These are phyloP conservation scores for Rana temporaria DNA, from an alignment of 2,113 vertebrate species.

Conservation along the genomic window DNA sequence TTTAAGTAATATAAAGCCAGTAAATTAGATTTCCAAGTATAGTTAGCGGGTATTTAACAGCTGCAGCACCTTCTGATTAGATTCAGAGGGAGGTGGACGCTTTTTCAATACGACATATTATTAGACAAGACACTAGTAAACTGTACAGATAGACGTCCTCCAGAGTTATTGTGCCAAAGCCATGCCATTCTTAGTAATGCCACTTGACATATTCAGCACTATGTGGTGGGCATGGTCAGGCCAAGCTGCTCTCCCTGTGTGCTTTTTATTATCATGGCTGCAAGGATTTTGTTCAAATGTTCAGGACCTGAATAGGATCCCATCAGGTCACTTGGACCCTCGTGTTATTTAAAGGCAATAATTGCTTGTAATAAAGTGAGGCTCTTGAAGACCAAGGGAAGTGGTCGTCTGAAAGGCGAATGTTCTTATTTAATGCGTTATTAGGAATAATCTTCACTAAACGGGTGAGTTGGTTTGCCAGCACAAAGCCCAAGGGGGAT, in stretches of 20 bases:
- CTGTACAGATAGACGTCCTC: neutral
- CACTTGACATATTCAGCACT: neutral
- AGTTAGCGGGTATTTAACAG: neutral
- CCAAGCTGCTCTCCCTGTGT: neutral
- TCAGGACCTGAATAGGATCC: neutral
- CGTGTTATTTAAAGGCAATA: conserved; percentile 1
- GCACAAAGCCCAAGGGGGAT: neutral
- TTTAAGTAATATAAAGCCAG: too few species aligned
- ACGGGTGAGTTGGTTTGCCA: neutral
- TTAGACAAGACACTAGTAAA: neutral
- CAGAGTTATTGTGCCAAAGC: neutral
- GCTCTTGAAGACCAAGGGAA: neutral
- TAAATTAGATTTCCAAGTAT: neutral
- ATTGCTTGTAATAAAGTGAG: neutral
- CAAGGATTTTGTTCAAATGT: neutral
- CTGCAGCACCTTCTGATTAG: neutral
- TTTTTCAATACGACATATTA: neutral
- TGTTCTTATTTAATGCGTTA: neutral
- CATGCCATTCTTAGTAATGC: neutral
- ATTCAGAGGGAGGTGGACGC: neutral
- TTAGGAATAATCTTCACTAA: neutral
- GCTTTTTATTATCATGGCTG: neutral
- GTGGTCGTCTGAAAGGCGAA: neutral
- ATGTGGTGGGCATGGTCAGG: neutral
- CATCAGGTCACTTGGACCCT: conserved; percentile 6